Percentiles rank a stretch among this genome's conserved stretches.
These are phyloP conservation scores for Pipistrellus pygmaeus DNA, from an alignment of 2,797 vertebrate genomes.

Conservation along the genomic window DNA sequence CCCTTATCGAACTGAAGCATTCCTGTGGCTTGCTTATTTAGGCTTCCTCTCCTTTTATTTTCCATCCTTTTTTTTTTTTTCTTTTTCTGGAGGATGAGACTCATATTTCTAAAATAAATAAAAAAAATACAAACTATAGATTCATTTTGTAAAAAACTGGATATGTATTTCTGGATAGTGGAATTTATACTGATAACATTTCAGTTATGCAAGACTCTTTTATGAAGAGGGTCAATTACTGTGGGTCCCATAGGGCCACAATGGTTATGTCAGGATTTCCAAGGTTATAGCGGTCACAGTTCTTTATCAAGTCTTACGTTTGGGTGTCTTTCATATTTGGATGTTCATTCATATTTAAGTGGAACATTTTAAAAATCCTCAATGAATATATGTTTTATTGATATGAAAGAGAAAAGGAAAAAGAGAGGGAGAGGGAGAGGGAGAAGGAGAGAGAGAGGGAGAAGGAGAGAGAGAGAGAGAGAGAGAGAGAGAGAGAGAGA, in stretches of 20 bases:
- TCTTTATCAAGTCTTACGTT: background rate
- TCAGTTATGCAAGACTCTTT: background rate
- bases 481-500: background rate
- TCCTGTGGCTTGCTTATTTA: background rate
- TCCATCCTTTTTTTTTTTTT: background rate
- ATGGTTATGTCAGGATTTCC: background rate
- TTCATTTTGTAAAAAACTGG: background rate
- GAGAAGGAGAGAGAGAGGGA: background rate
- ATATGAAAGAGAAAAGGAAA: background rate
- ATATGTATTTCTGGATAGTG: background rate
- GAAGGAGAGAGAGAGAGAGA: background rate
- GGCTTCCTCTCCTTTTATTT: background rate
- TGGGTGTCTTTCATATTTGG: background rate
- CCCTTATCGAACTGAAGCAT: background rate
- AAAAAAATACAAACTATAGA: background rate
- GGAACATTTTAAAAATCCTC: background rate
- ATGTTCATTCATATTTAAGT: background rate
- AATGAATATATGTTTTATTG: background rate
- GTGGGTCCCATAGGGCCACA: rapidly evolving
- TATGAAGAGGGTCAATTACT: background rate
- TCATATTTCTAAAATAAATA: background rate
- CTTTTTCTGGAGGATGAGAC: background rate
- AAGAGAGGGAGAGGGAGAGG: too few species aligned
- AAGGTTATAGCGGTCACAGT: background rate
- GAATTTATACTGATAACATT: background rate